Conservation (phyloP, 2,888 invertebrate species). For the Eupithecia subfuscata region DNA sequence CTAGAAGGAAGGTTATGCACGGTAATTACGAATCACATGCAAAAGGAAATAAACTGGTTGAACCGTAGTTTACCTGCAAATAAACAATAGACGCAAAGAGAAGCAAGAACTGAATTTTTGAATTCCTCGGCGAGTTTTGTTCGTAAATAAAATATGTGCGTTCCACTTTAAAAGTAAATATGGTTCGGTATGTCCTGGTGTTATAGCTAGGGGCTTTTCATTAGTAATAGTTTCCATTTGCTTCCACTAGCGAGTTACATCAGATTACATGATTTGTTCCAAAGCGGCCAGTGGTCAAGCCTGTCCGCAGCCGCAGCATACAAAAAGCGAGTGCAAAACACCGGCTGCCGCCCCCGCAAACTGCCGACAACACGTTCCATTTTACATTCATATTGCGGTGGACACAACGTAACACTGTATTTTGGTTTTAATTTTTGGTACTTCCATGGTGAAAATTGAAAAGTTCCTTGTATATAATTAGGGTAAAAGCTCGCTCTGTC, state of each 20-base stretch:
- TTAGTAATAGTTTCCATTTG: neutral
- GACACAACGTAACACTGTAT: slow-evolving; percentile 15
- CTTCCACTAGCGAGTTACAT: neutral
- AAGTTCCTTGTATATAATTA: no score
- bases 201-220: neutral
- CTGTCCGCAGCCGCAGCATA: slow-evolving; percentile 40
- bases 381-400: slow-evolving; percentile 45
- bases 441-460: neutral
- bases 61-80: neutral
- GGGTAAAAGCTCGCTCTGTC: neutral
- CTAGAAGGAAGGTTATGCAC: neutral
- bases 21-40: neutral
- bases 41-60: neutral
- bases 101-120: neutral
- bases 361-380: slow-evolving; percentile 55
- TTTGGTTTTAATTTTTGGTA: slow-evolving; percentile 7
- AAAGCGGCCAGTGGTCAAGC: slow-evolving; percentile 34
- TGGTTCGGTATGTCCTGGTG: neutral
- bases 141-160: neutral
- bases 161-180: neutral
- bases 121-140: neutral
- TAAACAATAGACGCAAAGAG: neutral
- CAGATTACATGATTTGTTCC: neutral
- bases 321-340: slow-evolving; percentile 73
- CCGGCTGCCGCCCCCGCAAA: slow-evolving; percentile 67